Conservation (phyloP, 2,797 vertebrate species). For the Caiman crocodilus region DNA sequence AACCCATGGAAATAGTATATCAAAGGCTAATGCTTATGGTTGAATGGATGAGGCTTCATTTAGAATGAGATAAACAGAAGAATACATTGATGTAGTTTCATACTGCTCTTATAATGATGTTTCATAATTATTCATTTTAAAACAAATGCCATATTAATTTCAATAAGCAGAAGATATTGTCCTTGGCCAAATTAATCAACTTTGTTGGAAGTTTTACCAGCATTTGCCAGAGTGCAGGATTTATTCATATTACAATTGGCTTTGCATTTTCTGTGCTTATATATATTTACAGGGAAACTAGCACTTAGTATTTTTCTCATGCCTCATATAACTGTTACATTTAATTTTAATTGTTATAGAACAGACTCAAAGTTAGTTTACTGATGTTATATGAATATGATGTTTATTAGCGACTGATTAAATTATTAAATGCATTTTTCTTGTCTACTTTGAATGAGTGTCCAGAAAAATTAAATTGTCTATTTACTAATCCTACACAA, state of each 20-base stretch:
- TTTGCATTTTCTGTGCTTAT: not conserved
- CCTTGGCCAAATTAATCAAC: not conserved
- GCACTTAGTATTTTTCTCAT: not conserved
- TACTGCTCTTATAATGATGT: not conserved
- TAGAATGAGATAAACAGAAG: slow-evolving; percentile 4
- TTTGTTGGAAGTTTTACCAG: not conserved
- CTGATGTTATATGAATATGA: not conserved
- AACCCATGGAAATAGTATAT: not conserved
- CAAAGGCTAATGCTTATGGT: slow-evolving; percentile 1
- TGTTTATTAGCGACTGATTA: not conserved
- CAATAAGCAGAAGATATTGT: not conserved
- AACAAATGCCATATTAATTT: not conserved
- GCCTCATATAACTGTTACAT: not conserved
- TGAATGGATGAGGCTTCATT: slow-evolving; percentile 10
- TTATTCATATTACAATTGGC: not conserved
- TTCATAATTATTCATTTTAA: not conserved
- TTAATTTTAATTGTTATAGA: not conserved
- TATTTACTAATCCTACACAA: not conserved
- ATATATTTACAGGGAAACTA: not conserved
- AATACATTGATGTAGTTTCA: not conserved
- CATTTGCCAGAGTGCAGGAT: not conserved
- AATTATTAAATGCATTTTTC: not conserved
- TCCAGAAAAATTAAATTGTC: not conserved
- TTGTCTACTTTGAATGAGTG: not conserved
- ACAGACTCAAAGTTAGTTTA: slow-evolving; percentile 20